Conservation (phyloP, 1,140 invertebrate genomes). For the Nasonia giraulti region DNA sequence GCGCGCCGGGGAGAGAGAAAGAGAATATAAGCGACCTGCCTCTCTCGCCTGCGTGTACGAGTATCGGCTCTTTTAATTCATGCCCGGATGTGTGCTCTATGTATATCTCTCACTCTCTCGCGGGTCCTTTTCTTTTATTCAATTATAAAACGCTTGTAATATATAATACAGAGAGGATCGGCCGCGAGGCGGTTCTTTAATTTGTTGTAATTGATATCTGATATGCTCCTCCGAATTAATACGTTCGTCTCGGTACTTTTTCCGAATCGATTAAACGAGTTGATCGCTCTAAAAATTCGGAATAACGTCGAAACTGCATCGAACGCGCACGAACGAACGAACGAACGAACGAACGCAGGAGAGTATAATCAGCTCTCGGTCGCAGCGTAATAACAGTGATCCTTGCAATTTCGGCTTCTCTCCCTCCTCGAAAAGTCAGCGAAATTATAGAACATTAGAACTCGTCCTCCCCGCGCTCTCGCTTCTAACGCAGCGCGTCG, state of each 20-base stretch:
- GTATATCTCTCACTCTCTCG: neutral
- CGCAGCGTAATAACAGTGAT: constrained; percentile 74
- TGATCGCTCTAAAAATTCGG: too few species aligned
- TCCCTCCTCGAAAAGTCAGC: constrained; percentile 65
- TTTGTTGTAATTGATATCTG: neutral
- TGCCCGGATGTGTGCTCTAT: neutral
- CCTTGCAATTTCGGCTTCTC: constrained; percentile 26
- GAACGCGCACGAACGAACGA: neutral
- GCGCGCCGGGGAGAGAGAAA: neutral
- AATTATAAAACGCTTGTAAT: neutral
- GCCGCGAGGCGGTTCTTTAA: neutral
- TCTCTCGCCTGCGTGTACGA: neutral
- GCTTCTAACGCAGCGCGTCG: constrained; percentile 1
- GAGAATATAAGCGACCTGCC: neutral
- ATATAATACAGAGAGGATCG: neutral
- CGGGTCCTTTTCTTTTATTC: neutral
- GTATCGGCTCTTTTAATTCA: neutral
- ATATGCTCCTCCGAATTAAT: too few species aligned
- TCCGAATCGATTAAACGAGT: too few species aligned
- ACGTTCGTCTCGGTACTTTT: too few species aligned
- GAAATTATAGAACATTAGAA: constrained; percentile 74
- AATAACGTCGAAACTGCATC: too few species aligned
- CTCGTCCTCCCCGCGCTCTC: neutral
- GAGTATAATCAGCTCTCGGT: constrained; percentile 70
- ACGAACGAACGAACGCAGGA: neutral